These are phyloP conservation scores for Phodopus roborovskii DNA, from an alignment of 2,113 vertebrate species.

Conservation along the genomic window DNA sequence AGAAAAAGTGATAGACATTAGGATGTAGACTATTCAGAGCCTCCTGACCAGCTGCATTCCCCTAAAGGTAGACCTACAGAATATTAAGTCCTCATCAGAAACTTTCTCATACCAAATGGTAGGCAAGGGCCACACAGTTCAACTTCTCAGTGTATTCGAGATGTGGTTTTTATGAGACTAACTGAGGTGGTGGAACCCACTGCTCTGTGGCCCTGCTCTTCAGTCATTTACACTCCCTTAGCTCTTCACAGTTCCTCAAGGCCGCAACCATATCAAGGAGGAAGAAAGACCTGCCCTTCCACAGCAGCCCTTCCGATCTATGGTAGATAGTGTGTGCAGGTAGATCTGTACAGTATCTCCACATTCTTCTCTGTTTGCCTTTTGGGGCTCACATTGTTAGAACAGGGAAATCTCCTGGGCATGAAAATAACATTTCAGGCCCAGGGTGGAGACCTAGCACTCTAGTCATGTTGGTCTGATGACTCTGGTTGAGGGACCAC, in stretches of 20 bases:
- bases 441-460: not conserved
- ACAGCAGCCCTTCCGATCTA: not conserved
- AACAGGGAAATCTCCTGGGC: not conserved
- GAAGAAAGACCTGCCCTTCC: not conserved
- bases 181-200: not conserved
- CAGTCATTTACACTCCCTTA: not conserved
- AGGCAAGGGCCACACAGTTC: not conserved
- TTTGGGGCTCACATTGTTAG: not conserved
- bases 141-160: fast-evolving
- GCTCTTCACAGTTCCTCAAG: not conserved
- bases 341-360: not conserved
- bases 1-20: conserved; percentile 22
- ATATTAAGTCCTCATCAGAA: not conserved
- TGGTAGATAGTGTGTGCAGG: not conserved
- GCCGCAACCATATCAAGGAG: not conserved
- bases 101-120: not conserved
- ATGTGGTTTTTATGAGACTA: not conserved
- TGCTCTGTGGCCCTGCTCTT: not conserved
- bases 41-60: not conserved
- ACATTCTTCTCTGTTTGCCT: not conserved
- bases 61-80: not conserved
- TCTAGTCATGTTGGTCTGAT: not conserved
- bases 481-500: not conserved
- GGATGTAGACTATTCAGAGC: not conserved
- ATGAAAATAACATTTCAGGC: not conserved